Evolutionary conservation across 1,140 invertebrate species (phyloP).

Genomic region (Caenorhabditis tropicalis): DNA sequence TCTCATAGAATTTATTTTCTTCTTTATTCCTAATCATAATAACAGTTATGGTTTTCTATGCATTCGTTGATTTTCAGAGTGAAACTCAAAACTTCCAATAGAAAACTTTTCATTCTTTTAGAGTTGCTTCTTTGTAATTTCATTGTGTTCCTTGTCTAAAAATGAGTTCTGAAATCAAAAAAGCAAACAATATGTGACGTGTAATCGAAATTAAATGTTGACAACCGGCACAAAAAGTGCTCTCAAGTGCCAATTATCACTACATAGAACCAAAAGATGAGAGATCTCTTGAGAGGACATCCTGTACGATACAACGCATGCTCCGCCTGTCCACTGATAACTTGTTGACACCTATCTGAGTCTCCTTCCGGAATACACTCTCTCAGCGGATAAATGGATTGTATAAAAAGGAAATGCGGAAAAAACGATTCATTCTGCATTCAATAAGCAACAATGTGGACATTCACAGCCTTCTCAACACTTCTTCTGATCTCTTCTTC

Average conservation of each 20-base stretch:
- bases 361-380: constrained; percentile 28
- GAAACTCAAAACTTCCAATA: no score
- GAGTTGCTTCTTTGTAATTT: no score
- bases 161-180: neutral
- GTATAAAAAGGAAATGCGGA: neutral
- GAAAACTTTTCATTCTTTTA: no score
- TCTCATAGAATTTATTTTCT: no score
- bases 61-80: no score
- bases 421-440: constrained; percentile 7
- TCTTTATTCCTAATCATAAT: no score
- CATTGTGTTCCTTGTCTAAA: no score
- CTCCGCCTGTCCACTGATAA: constrained; percentile 22
- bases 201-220: neutral
- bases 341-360: constrained; percentile 39
- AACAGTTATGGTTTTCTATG: no score
- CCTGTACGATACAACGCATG: constrained; percentile 9
- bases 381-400: neutral
- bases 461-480: constrained; percentile 4
- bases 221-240: neutral
- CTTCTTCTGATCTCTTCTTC: constrained; percentile 12
- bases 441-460: neutral
- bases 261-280: constrained; percentile 17
- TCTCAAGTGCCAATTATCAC: constrained; percentile 31
- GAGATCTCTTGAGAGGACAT: constrained; percentile 33
- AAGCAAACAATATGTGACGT: neutral